Percentiles rank a stretch among this genome's conserved stretches.
Conservation (phyloP, 2,113 vertebrate genomes). For the Notothenia rossii region DNA sequence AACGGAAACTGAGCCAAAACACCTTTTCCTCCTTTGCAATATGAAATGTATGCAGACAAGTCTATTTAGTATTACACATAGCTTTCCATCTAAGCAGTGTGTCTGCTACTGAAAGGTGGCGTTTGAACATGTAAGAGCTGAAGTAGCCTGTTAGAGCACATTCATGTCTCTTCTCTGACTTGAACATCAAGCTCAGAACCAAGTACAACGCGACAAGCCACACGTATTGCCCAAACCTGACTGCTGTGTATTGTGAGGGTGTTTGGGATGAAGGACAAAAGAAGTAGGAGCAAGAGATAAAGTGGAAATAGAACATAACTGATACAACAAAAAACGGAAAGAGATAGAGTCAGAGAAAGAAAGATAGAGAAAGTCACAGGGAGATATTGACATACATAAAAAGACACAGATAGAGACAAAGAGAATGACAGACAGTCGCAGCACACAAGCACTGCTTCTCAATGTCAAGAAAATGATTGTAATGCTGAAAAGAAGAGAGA, state of each 20-base stretch:
- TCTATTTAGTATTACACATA: conserved; percentile 20
- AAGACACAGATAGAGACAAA: conserved; percentile 40
- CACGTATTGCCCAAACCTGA: conserved; percentile 29
- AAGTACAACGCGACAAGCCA: conserved; percentile 28
- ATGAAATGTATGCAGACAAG: conserved; percentile 24
- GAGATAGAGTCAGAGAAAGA: background rate
- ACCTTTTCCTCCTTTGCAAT: conserved; percentile 24
- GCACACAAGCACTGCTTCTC: conserved; percentile 23
- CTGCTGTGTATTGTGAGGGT: conserved; percentile 3
- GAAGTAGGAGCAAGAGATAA: background rate
- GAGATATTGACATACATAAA: conserved; percentile 30
- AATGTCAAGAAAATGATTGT: conserved; percentile 55
- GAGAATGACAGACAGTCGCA: conserved; percentile 30
- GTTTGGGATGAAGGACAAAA: conserved; percentile 4
- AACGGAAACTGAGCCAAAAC: conserved; percentile 14
- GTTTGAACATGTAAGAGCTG: conserved; percentile 35
- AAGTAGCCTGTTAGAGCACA: conserved; percentile 19
- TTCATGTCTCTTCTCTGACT: conserved; percentile 37
- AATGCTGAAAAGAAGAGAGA: conserved; percentile 46
- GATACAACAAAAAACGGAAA: conserved; percentile 2
- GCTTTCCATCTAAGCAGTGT: background rate
- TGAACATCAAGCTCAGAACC: conserved; percentile 15
- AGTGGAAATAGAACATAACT: conserved; percentile 12
- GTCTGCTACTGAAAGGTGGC: conserved; percentile 3
- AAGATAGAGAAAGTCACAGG: conserved; percentile 16